Conservation (phyloP, 2,797 vertebrate species). For the Triplophysa bombifrons region DNA sequence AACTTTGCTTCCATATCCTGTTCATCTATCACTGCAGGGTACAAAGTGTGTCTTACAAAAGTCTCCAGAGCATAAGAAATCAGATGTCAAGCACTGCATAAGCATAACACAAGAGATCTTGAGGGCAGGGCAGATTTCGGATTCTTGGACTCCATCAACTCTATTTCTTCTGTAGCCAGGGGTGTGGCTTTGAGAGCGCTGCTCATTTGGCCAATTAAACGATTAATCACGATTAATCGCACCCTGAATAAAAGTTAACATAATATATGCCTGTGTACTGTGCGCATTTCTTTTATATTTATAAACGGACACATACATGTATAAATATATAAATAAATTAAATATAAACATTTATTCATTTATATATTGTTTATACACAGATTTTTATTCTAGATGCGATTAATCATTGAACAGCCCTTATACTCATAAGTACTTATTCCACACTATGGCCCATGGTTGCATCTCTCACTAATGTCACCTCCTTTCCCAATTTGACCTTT, state of each 20-base stretch:
- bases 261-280: no score
- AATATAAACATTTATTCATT: no score
- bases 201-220: no score
- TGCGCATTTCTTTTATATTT: no score
- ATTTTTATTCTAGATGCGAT: no score
- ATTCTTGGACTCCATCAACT: neutral
- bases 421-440: neutral
- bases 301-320: no score
- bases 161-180: neutral
- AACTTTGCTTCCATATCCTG: neutral
- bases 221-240: no score
- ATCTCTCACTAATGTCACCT: conserved; percentile 5
- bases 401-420: no score
- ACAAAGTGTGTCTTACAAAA: neutral
- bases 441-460: neutral
- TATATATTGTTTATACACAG: no score
- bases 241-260: no score
- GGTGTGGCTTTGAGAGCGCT: neutral
- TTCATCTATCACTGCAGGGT: neutral
- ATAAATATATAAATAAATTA: no score
- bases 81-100: neutral
- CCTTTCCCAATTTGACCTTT: conserved; percentile 50
- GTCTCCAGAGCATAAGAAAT: neutral
- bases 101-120: neutral
- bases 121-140: neutral